These are phyloP conservation scores for Vanessa tameamea DNA, from an alignment of 1,140 invertebrate genomes.

Conservation along the genomic window DNA sequence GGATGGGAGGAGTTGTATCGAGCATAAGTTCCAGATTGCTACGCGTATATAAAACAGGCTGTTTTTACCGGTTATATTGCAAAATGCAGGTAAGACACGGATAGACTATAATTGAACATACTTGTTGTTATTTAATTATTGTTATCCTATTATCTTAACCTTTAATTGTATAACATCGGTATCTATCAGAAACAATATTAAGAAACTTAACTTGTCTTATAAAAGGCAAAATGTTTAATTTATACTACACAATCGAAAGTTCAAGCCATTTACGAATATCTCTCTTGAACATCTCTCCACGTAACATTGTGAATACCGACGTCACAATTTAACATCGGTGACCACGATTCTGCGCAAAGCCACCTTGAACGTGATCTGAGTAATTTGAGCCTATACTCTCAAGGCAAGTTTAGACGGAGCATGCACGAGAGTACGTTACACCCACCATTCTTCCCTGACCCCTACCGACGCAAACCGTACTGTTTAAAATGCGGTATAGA, in stretches of 20 bases:
- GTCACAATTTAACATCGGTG: conserved; percentile 54
- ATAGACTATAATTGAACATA: conserved; percentile 17
- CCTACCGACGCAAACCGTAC: conserved; percentile 42
- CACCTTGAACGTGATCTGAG: conserved; percentile 78
- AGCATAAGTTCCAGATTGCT: conserved; percentile 53
- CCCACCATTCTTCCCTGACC: conserved; percentile 57
- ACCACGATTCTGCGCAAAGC: conserved; percentile 59
- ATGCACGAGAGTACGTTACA: conserved; percentile 51
- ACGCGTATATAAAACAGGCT: conserved; percentile 40
- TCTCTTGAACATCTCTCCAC: conserved; percentile 30
- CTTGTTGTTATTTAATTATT: conserved; percentile 14
- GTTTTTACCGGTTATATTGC: conserved; percentile 51
- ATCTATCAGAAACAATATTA: not conserved
- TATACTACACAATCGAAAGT: conserved; percentile 5
- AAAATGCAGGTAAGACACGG: conserved; percentile 44
- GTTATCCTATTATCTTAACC: not conserved
- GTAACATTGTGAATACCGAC: conserved; percentile 35
- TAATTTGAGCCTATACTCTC: conserved; percentile 72
- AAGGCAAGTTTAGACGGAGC: conserved; percentile 66
- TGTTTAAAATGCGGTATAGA: conserved; percentile 42
- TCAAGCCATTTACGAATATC: conserved; percentile 17
- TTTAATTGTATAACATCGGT: not conserved
- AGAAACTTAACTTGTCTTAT: not conserved
- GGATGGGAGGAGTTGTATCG: conserved; percentile 58
- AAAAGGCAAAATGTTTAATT: not conserved